Evolutionary conservation across 1,140 invertebrate species (phyloP), one percentile per base, ranked within the genome.

Genomic region (Drosophila grimshawi): DNA sequence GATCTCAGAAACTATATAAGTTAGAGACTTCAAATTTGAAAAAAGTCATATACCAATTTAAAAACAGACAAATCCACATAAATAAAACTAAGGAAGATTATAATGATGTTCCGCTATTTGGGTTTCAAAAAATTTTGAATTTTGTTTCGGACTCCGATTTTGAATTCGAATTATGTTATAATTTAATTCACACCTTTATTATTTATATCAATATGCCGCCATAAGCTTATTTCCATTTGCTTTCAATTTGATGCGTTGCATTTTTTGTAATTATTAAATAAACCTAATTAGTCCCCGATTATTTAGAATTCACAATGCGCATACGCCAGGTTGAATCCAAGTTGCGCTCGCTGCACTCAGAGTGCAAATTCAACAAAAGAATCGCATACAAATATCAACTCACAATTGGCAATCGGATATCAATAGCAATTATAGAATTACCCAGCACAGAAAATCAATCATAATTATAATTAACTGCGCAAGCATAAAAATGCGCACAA

Each of bases 401-500:
- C 67, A 51, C 35, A 64, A 49, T 35, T 59, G 52, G 48, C 62
- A 72, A 66, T 73, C 49, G 45, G 60, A 19, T 19, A 19, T 19
- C 45, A 52, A 52, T 59, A 29, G 8, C 51, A 48, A 49, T 46
- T 48, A 19, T 35, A 27, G 29, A 30, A 62, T 19, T 64, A 33
- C 5, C 11, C 56, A 62, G 19, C 4, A 59, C 45, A 27, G 35
- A 48, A 63, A 59, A 72, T 72, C 53, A 65, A 65, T 57, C 46
- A 52, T 46, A 74, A 68, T 74, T 68, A 68, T 56, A 59, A 43
- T 33, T 51, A 70, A 63, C 11, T 62, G 72, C 43, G 37, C 33
- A 48, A 30, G 48, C 39, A 69, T 37, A 39, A 52, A 68, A 60
- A 53, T 52, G 32, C 7, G 11, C 30, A 37, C 43, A 52, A 37